Base-by-base conservation (phyloP, 1,140 invertebrate species). In the Drusus annulatus region DNA sequence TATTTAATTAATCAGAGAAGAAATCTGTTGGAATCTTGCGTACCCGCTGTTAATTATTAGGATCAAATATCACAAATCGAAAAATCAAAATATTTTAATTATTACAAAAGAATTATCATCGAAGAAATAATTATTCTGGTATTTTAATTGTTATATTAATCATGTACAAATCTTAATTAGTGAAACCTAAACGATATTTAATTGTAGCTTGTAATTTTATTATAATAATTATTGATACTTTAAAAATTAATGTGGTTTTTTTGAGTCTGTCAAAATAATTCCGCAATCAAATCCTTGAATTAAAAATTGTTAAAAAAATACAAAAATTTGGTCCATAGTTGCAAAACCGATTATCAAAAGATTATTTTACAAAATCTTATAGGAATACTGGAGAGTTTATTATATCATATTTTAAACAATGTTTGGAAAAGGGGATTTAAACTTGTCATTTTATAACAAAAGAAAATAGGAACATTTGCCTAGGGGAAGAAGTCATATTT, bases 271-370 rank as follows among this genome's bases (percentile, higher is more conserved):
- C 28, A n/a, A 65, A 60, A 76, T 60, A 76, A 76, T 76, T 76
- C 56, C 74, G 25, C 56, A 45, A 19, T 76, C 74, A 62, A 76
- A 76, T 76, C 56, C 74, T 76, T 62, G n/a, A 56, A 74, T 50
- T 50, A 23, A 45, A 45, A 45, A 51, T 51, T 8, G 16, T 23
- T 54, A 56, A 75, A 23, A 31, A 31, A 56, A 76, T 25, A 60
- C 52, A 62, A 63, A 76, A 76, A 62, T 45, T 76, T 76, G 74
- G 74, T 76, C 74, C 74, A 62, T 76, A 76, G 21, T 31, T 36
- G 50, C 25, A 76, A 76, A 76, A 74, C 50, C 16, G 62, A 31
- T 65, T 65, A 65, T 65, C 23, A 65, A 25, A 25, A 25, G 28
- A 25, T 65, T 45, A 13, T 45, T 45, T 45, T 45, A 45, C 36